A percentile compares a stretch with the other conserved stretches of the same genome.
phyloP scores from a whole-genome alignment of 2,797 vertebrate genomes.

The Parauchenoglanis ngamensis region DNA sequence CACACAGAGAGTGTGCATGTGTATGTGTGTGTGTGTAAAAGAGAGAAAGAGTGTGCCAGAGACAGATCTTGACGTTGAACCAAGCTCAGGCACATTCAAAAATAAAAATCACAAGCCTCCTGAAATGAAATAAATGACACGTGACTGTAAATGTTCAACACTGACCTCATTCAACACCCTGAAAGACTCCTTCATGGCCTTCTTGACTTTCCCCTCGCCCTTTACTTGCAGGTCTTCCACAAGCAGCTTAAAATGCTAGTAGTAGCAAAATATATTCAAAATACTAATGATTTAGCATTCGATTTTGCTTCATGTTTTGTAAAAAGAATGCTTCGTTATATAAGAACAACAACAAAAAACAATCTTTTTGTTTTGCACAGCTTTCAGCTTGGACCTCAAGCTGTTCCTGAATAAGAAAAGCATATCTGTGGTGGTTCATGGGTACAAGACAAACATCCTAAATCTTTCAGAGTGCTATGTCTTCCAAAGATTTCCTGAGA shows the following conservation, averaged over 20 bases:
- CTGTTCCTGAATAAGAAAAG: not conserved
- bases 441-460: not conserved
- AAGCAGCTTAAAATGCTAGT: slow-evolving; percentile 92
- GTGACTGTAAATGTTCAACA: slow-evolving; percentile 10
- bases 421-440: slow-evolving; percentile 12
- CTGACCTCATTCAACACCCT: slow-evolving; percentile 88
- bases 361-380: not conserved
- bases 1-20: slow-evolving; percentile 21
- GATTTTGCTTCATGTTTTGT: not conserved
- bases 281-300: not conserved
- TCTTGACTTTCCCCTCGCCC: slow-evolving; percentile 88
- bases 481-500: slow-evolving; percentile 33
- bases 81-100: not conserved
- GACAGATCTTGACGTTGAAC: not conserved
- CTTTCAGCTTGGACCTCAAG: not conserved
- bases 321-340: not conserved
- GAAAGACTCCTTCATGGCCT: slow-evolving; percentile 91
- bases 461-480: not conserved
- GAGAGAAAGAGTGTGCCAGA: slow-evolving; percentile 6
- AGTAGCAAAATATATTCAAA: not conserved
- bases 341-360: not conserved
- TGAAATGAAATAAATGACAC: not conserved
- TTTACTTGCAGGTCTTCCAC: slow-evolving; percentile 92
- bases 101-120: not conserved
- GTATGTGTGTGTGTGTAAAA: not conserved